Percentiles rank a stretch among this genome's conserved stretches.
phyloP scores from a whole-genome alignment of 2,888 invertebrate species.

The Pediacus dermestoides region DNA sequence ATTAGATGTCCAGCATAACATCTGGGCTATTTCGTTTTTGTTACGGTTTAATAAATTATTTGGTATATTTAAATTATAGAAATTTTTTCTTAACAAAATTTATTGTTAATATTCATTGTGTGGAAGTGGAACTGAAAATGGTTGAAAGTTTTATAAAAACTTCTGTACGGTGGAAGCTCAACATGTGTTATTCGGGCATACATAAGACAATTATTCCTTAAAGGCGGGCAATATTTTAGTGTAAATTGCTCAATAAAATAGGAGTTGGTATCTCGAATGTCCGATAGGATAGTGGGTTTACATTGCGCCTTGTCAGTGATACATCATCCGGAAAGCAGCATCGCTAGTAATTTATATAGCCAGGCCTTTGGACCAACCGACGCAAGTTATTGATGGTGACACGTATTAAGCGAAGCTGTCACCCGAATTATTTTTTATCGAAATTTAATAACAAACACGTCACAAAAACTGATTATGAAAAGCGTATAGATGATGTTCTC shows the following conservation, averaged over 20 bases:
- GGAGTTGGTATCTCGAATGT: slow-evolving; percentile 2
- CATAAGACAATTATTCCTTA: too few relatives aligned
- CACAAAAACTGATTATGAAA: slow-evolving; percentile 36
- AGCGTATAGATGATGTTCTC: slow-evolving; percentile 14
- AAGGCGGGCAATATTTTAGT: too few relatives aligned
- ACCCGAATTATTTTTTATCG: slow-evolving; percentile 44
- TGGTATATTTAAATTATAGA: too few relatives aligned
- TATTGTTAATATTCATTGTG: too few relatives aligned
- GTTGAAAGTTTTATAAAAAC: too few relatives aligned
- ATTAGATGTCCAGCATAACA: too few relatives aligned
- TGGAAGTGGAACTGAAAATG: too few relatives aligned
- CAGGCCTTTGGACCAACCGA: slow-evolving; percentile 31
- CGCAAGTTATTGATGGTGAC: slow-evolving; percentile 47
- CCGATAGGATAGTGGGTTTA: slow-evolving; percentile 5
- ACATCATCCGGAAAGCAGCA: slow-evolving; percentile 30
- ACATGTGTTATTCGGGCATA: too few relatives aligned
- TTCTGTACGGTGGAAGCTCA: too few relatives aligned
- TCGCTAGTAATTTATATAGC: slow-evolving; percentile 30
- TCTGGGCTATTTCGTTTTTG: too few relatives aligned
- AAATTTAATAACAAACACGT: slow-evolving; percentile 43
- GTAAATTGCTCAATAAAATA: not conserved
- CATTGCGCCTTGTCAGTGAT: slow-evolving; percentile 28
- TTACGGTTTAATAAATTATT: too few relatives aligned
- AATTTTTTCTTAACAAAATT: too few relatives aligned
- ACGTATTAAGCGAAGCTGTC: slow-evolving; percentile 46